Percentiles rank a stretch among this genome's conserved stretches.
Conservation (phyloP, 2,888 invertebrate genomes). For the Ashinkailepas kermadecensis region DNA sequence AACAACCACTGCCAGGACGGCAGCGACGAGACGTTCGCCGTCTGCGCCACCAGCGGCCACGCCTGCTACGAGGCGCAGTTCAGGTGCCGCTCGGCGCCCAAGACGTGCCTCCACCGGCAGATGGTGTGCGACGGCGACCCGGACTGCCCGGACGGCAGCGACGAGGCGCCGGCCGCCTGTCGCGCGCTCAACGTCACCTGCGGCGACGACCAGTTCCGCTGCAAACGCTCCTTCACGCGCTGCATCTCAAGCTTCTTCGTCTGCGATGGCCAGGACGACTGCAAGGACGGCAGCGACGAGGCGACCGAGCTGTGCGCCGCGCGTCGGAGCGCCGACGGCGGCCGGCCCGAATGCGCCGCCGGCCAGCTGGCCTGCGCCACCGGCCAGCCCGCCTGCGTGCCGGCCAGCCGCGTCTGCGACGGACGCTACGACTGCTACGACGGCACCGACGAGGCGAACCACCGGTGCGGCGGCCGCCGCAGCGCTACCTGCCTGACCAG, state of each 20-base stretch:
- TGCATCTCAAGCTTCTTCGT: slow-evolving; percentile 88
- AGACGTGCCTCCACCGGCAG: slow-evolving; percentile 72
- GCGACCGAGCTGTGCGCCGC: slow-evolving; percentile 43
- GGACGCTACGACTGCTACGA: slow-evolving; percentile 62
- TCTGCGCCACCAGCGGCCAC: slow-evolving; percentile 79
- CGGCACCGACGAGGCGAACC: slow-evolving; percentile 24
- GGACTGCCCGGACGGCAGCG: slow-evolving; percentile 73
- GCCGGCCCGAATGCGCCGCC: background rate
- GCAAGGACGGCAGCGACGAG: slow-evolving; percentile 91
- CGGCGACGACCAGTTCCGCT: slow-evolving; percentile 80
- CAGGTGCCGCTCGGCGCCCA: slow-evolving; percentile 76
- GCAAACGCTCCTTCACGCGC: slow-evolving; percentile 68
- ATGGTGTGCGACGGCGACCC: slow-evolving; percentile 92
- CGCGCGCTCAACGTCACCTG: slow-evolving; percentile 77
- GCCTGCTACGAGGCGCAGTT: slow-evolving; percentile 64
- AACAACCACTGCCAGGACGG: slow-evolving; percentile 94
- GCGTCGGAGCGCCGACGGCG: background rate
- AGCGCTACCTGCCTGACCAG: slow-evolving; percentile 69
- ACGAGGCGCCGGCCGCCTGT: slow-evolving; percentile 52
- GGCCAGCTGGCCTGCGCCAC: background rate
- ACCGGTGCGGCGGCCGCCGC: background rate
- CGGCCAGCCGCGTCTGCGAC: background rate
- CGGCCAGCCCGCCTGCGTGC: background rate
- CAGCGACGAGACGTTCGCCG: slow-evolving; percentile 68
- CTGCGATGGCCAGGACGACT: slow-evolving; percentile 96